Base-by-base conservation (phyloP, 2,113 vertebrate genomes). In the Donacobius atricapilla region DNA sequence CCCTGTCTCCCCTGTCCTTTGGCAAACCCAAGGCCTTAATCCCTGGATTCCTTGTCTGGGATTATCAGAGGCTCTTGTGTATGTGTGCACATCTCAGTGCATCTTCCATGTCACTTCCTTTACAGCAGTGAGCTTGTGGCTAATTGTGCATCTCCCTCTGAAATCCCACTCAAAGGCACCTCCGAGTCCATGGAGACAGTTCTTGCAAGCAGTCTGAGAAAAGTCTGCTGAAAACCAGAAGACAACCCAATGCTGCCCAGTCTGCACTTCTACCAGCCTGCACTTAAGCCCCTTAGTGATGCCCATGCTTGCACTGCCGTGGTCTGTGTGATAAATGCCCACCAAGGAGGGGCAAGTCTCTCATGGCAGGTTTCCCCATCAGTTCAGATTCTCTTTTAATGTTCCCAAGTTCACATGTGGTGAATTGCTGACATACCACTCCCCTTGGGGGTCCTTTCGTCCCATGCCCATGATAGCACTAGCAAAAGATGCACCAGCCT, bases 201-300 rank as follows among this genome's bases (percentile, higher is more conserved):
- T 35, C 44, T 31, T 64, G 53, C 50, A 28, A 68, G 42, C 17
- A 84, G 10, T 15, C 20, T 66, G 25, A 39, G 64, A 21, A 61
- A 70, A 13, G 13, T 30, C 64, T 84, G 48, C 56, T 87, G 65
- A n/a, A 68, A 87, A 82, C 1, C n/a, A 61, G 75, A 70, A 61
- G 45, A 40, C 37, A 86, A 15, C 21, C 9, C 44, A 14, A 24
- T 20, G 19, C 35, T 91, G 45, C 57, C 51, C 69, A 57, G 65
- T 9, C 60, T 95, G 64, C 39, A 3, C 57, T 93, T 58, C 22
- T 6, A 11, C 9, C 54, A 90, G 50, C 20, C 48, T 47, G 33
- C 0, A 1, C 51, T 60, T 21, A 3, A 39, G 27, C 19, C 24
- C 5, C 1, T 33, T 1, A 9, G 21, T 19, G n/a, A 31, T 58